Conservation (phyloP, 2,888 invertebrate species). For the Caenorhabditis wallacei region DNA sequence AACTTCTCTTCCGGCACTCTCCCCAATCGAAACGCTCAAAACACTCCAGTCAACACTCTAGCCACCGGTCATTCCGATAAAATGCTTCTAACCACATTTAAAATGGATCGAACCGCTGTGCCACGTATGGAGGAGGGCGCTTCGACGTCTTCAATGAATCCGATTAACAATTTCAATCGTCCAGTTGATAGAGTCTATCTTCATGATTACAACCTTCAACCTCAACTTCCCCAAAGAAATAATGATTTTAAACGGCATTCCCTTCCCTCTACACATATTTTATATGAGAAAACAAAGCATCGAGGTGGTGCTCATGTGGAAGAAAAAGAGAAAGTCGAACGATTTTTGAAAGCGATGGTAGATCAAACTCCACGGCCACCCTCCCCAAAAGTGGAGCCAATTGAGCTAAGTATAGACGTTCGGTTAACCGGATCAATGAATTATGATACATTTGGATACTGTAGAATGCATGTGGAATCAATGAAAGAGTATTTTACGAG, state of each 20-base stretch:
- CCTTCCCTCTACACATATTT: conserved; percentile 62
- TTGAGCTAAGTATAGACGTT: conserved; percentile 42
- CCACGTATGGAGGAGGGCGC: not conserved
- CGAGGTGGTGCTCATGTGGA: conserved; percentile 50
- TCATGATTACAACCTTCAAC: conserved; percentile 19
- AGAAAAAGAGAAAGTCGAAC: conserved; percentile 51
- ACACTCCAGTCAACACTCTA: conserved; percentile 56
- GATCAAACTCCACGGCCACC: not conserved
- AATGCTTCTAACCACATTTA: conserved; percentile 44
- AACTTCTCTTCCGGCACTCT: conserved; percentile 60
- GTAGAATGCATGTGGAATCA: conserved; percentile 21
- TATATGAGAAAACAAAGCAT: conserved; percentile 52
- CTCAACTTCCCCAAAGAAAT: not conserved
- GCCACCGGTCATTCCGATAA: conserved; percentile 54
- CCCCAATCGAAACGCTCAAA: conserved; percentile 36
- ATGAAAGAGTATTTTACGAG: conserved; percentile 44
- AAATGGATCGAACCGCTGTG: conserved; percentile 23
- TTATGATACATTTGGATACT: conserved; percentile 45
- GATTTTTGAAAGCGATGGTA: conserved; percentile 31
- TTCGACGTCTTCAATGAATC: too few relatives aligned
- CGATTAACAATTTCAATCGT: not conserved
- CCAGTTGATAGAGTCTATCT: conserved; percentile 41
- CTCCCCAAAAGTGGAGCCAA: not conserved
- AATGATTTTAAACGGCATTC: conserved; percentile 28
- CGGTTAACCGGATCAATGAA: conserved; percentile 43